Conservation (phyloP, 2,113 vertebrate species). For the Microcebus tavaratra region DNA sequence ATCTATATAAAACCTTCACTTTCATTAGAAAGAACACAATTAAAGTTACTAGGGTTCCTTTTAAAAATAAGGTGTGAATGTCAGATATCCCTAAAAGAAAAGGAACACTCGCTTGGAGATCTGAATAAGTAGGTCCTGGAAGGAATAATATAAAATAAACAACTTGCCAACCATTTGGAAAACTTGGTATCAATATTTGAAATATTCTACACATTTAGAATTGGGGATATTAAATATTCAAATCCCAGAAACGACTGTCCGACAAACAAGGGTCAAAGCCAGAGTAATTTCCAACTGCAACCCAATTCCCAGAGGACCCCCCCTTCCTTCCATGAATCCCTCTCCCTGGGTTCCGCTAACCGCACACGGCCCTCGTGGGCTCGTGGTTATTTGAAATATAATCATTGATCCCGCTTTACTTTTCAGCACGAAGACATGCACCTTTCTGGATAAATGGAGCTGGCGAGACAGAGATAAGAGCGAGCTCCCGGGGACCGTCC, state of each 20-base stretch:
- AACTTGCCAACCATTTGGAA: slow-evolving; percentile 64
- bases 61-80: slow-evolving; percentile 37
- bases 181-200: slow-evolving; percentile 50
- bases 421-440: slow-evolving; percentile 18
- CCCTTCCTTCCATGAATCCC: rapidly evolving
- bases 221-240: background rate
- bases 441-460: background rate
- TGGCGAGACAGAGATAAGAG: background rate
- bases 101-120: slow-evolving; percentile 61
- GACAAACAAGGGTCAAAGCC: slow-evolving; percentile 54
- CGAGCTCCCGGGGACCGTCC: background rate
- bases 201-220: slow-evolving; percentile 39
- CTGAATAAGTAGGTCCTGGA: slow-evolving; percentile 56
- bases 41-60: background rate
- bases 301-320: background rate
- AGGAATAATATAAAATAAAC: slow-evolving; percentile 63
- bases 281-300: background rate
- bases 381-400: background rate
- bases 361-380: background rate
- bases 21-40: background rate
- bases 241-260: slow-evolving; percentile 65
- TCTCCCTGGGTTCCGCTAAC: background rate
- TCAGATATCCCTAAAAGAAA: slow-evolving; percentile 66
- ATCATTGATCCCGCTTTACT: slow-evolving; percentile 51
- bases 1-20: slow-evolving; percentile 1